Evolutionary conservation across 2,113 vertebrate genomes (phyloP).

Genomic region (Vombatus ursinus): DNA sequence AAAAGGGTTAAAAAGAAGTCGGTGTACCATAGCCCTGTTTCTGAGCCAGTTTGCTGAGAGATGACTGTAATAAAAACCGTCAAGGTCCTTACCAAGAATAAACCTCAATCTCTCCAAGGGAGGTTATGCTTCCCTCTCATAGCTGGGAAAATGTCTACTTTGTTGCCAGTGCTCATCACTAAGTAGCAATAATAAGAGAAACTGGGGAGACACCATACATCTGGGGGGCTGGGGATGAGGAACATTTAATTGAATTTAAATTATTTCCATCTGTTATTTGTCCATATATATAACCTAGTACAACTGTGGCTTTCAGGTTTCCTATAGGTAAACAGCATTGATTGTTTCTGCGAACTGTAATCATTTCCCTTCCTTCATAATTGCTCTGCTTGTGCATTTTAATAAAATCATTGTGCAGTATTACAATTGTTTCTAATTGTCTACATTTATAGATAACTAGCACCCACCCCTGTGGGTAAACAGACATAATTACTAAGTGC

Average conservation of each 20-base stretch:
- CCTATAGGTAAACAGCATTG: conserved; percentile 12
- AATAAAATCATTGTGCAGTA: conserved; percentile 22
- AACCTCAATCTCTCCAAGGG: not conserved
- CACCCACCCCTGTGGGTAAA: conserved; percentile 34
- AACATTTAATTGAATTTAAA: not conserved
- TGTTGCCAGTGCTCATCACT: not conserved
- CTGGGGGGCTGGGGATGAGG: not conserved
- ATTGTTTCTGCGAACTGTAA: conserved; percentile 6
- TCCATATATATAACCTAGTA: not conserved
- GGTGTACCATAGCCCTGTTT: not conserved
- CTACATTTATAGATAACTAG: conserved; percentile 41
- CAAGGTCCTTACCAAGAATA: not conserved
- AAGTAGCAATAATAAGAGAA: not conserved
- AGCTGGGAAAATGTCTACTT: not conserved
- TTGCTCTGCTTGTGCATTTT: conserved; percentile 31
- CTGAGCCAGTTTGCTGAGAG: not conserved
- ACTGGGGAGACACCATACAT: not conserved
- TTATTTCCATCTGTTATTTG: not conserved
- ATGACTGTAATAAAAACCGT: fast-evolving
- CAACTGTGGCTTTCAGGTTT: conserved; percentile 2
- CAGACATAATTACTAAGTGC: conserved; percentile 58
- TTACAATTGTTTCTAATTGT: conserved; percentile 52
- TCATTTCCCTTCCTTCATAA: conserved; percentile 30
- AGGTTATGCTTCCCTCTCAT: not conserved
- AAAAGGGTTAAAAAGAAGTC: not conserved